Evolutionary conservation across 2,113 vertebrate species (phyloP), one percentile per base, ranked within the genome.

Genomic region (Hemicordylus capensis): DNA sequence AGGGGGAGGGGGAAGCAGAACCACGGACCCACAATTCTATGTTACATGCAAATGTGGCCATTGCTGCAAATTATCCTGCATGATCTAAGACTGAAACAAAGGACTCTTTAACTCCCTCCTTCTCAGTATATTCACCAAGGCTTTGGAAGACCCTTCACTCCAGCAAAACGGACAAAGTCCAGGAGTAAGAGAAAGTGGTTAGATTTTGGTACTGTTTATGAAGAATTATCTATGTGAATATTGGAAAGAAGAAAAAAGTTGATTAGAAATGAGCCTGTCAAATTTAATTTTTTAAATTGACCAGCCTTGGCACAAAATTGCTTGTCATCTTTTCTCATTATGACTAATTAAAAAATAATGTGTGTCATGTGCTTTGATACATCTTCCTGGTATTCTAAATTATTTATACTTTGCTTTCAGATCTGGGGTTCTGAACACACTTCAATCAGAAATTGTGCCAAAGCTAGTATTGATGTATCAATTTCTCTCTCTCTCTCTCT

Each of bases 201-300:
- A 14, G 24, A 26, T 74, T 28, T 24, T 28, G 5, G 20, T 4
- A 58, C 19, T 24, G 12, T 8, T 59, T 42, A 6, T 31, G 37
- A 8, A 26, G 24, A 31, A 69, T 39, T 24, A 3, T n/a, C 67
- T 20, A 6, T 69, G 58, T 6, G 34, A 26, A 28, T 26, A 15
- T 4, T 11, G 11, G 76, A 34, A 39, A 59, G 11, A 77, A 39
- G 10, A 34, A 58, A 66, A 66, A 42, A 78, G 22, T 44, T 44
- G 58, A 78, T 61, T 78, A 22, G 11, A 67, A 89, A 86, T 67
- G 12, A 19, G 22, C 81, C 89, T 89, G 88, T 34, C 64, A 64
- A 34, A 6, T 59, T 39, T 42, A 15, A 88, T 85, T 89, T 87
- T 89, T 81, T 75, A 80, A 85, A 31, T 64, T 89, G 87, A 75